These are phyloP conservation scores for Indicator indicator DNA, from an alignment of 2,113 vertebrate species.

Conservation along the genomic window DNA sequence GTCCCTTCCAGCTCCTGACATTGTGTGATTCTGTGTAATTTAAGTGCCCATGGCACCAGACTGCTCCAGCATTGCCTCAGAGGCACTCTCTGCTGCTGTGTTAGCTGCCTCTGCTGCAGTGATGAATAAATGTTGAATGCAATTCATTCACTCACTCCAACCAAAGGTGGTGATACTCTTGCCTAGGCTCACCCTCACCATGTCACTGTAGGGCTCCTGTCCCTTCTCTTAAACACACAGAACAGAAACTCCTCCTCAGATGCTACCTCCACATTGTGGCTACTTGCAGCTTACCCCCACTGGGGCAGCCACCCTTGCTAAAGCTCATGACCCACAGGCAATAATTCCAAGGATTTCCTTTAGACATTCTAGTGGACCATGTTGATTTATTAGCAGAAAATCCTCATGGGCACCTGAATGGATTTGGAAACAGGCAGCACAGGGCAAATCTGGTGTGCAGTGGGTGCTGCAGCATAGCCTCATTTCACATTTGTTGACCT, in stretches of 20 bases:
- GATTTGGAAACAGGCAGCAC: background rate
- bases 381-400: constrained; percentile 13
- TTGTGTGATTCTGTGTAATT: background rate
- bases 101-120: background rate
- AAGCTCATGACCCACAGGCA: background rate
- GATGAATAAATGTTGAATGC: background rate
- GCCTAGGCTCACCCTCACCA: background rate
- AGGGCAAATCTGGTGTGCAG: background rate
- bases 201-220: background rate
- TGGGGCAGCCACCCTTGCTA: background rate
- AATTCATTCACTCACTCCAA: background rate
- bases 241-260: background rate
- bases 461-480: background rate
- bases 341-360: constrained; percentile 18
- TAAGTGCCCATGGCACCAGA: background rate
- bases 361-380: background rate
- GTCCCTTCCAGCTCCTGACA: too few species aligned
- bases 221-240: background rate
- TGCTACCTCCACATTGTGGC: background rate
- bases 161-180: background rate
- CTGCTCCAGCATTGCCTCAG: background rate
- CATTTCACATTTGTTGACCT: background rate
- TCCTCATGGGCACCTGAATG: background rate
- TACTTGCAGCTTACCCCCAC: background rate
- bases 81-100: background rate